Conservation (phyloP, 2,113 vertebrate species). For the Carettochelys insculpta region DNA sequence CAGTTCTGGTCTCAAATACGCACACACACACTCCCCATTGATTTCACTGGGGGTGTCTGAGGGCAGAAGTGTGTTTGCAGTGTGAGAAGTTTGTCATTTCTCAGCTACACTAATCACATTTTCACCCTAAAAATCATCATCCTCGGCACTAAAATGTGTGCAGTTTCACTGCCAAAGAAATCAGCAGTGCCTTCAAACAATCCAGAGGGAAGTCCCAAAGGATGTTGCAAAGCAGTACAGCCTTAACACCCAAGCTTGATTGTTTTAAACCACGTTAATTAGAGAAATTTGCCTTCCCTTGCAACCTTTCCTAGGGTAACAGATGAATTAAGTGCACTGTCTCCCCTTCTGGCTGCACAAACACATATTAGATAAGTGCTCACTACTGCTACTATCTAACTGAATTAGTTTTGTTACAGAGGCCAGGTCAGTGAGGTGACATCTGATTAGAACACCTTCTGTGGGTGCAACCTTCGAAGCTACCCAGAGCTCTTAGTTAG, state of each 20-base stretch:
- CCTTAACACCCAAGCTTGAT: neutral
- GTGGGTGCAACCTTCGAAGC: too few relatives aligned
- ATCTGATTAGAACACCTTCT: neutral
- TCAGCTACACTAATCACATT: constrained; percentile 16
- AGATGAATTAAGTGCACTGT: neutral
- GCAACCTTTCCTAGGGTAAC: constrained; percentile 54
- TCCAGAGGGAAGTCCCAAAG: neutral
- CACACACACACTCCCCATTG: neutral
- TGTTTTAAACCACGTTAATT: constrained; percentile 11
- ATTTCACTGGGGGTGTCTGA: neutral
- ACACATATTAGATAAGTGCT: constrained; percentile 33
- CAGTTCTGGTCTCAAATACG: neutral
- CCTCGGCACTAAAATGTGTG: neutral
- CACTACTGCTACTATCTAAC: neutral
- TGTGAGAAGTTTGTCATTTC: neutral
- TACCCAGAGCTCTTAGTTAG: too few relatives aligned
- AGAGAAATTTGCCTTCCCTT: neutral
- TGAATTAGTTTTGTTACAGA: constrained; percentile 1
- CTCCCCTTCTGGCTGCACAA: constrained; percentile 63
- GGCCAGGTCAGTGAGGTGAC: neutral
- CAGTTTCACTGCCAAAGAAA: constrained; percentile 53
- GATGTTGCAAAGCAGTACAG: neutral
- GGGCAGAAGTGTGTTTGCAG: neutral
- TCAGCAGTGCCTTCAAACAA: constrained; percentile 12
- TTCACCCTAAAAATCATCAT: constrained; percentile 25